A percentile compares a stretch with the other conserved stretches of the same genome.
phyloP scores from a whole-genome alignment of 1,140 invertebrate genomes.

The Leptoteleia sp. region DNA sequence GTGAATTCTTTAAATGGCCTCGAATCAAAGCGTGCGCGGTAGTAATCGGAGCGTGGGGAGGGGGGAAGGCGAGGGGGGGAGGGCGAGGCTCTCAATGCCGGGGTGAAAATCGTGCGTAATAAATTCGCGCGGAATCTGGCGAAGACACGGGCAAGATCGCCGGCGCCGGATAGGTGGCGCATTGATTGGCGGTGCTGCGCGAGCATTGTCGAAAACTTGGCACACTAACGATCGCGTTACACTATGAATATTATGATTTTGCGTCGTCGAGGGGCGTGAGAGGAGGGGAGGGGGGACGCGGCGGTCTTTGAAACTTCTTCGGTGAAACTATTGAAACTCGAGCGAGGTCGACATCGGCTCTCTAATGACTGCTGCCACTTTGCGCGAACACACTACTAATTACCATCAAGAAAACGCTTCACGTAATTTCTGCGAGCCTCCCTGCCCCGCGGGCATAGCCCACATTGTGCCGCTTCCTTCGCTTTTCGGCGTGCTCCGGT shows the following conservation, averaged over 20 bases:
- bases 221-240: conserved; percentile 47
- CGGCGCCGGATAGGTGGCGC: conserved; percentile 38
- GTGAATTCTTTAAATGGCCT: no score
- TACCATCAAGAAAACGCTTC: conserved; percentile 61
- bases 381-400: conserved; percentile 55
- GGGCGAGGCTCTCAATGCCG: no score
- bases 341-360: conserved; percentile 28
- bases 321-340: conserved; percentile 51
- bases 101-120: conserved; percentile 10
- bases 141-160: conserved; percentile 15
- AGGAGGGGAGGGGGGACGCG: no score
- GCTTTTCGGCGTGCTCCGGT: conserved; percentile 54
- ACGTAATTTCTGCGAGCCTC: conserved; percentile 26
- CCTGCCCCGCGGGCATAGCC: conserved; percentile 24
- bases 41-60: no score
- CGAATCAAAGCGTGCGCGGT: no score
- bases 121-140: conserved; percentile 19
- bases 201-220: conserved; percentile 34
- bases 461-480: conserved; percentile 52
- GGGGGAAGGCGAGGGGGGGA: no score
- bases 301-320: conserved; percentile 39
- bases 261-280: conserved; percentile 11
- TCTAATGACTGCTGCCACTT: conserved; percentile 58
- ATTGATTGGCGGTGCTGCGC: conserved; percentile 20
- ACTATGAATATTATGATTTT: conserved; percentile 54